These are phyloP conservation scores for Oreonectes daqikongensis DNA, from an alignment of 2,797 vertebrate genomes.

Conservation along the genomic window DNA sequence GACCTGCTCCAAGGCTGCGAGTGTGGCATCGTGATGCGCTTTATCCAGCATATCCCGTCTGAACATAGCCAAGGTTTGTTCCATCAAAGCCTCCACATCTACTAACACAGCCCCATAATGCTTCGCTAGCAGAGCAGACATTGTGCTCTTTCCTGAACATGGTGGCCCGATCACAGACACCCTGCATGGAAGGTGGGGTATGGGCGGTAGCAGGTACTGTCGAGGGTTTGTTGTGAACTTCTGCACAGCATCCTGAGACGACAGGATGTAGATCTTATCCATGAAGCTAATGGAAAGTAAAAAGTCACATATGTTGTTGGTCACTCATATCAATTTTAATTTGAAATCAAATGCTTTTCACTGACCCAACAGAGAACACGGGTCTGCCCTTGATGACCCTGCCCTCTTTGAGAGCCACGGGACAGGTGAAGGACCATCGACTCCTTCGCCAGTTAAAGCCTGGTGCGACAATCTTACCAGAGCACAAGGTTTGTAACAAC, in stretches of 20 bases:
- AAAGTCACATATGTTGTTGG: neutral
- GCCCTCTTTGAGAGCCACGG: conserved; percentile 87
- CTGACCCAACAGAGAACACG: conserved; percentile 87
- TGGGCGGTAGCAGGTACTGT: conserved; percentile 85
- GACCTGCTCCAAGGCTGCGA: conserved; percentile 73
- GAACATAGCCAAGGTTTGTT: conserved; percentile 63
- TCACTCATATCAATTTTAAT: neutral
- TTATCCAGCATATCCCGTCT: conserved; percentile 69
- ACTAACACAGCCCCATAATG: conserved; percentile 81
- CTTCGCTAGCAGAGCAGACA: conserved; percentile 80
- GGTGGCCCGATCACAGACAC: conserved; percentile 84
- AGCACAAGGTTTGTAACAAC: conserved; percentile 75
- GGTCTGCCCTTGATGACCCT: conserved; percentile 76
- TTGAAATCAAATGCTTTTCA: neutral
- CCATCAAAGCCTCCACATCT: conserved; percentile 76
- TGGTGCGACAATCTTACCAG: conserved; percentile 73
- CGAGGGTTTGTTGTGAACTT: conserved; percentile 85
- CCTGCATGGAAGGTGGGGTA: conserved; percentile 87
- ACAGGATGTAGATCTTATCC: conserved; percentile 90
- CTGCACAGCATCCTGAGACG: conserved; percentile 80
- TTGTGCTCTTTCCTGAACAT: conserved; percentile 84
- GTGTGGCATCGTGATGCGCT: conserved; percentile 69
- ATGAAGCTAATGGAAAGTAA: conserved; percentile 79
- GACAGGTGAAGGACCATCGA: conserved; percentile 86
- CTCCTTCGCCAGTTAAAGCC: conserved; percentile 88